These are phyloP conservation scores for Sebastolobus alascanus DNA, from an alignment of 2,797 vertebrate species.

Conservation along the genomic window DNA sequence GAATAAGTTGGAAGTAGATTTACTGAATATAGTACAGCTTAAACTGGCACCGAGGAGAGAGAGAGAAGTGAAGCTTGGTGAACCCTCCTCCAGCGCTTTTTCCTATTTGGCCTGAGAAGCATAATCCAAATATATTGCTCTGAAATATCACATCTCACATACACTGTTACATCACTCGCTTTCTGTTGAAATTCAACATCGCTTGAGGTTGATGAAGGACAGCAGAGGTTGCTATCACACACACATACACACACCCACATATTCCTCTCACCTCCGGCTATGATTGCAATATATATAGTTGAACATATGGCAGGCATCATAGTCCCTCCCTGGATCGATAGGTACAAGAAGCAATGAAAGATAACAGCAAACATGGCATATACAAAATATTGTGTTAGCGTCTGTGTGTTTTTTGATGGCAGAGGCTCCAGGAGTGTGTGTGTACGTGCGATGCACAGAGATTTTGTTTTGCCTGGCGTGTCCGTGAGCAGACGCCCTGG, in stretches of 20 bases:
- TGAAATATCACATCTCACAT: constrained; percentile 64
- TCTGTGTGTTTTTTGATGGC: neutral
- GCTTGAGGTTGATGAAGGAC: constrained; percentile 46
- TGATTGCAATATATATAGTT: neutral
- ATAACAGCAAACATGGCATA: constrained; percentile 27
- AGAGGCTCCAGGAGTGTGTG: neutral
- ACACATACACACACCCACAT: neutral
- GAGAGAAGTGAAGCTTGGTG: constrained; percentile 64
- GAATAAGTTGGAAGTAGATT: constrained; percentile 78
- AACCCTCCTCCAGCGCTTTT: constrained; percentile 59
- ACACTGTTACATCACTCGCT: constrained; percentile 62
- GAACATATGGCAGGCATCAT: constrained; percentile 11
- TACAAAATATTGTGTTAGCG: constrained; percentile 1
- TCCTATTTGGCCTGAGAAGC: constrained; percentile 51
- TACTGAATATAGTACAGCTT: constrained; percentile 77
- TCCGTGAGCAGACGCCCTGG: constrained; percentile 22
- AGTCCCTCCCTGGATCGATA: constrained; percentile 4
- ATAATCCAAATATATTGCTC: constrained; percentile 72
- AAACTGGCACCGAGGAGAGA: constrained; percentile 59
- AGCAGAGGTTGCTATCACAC: constrained; percentile 15
- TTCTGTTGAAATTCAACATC: constrained; percentile 42
- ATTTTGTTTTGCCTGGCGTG: constrained; percentile 21
- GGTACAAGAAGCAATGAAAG: constrained; percentile 7
- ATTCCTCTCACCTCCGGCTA: neutral
- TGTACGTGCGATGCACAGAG: constrained; percentile 24